Conservation (phyloP, 2,797 vertebrate genomes). For the Falco cherrug region DNA sequence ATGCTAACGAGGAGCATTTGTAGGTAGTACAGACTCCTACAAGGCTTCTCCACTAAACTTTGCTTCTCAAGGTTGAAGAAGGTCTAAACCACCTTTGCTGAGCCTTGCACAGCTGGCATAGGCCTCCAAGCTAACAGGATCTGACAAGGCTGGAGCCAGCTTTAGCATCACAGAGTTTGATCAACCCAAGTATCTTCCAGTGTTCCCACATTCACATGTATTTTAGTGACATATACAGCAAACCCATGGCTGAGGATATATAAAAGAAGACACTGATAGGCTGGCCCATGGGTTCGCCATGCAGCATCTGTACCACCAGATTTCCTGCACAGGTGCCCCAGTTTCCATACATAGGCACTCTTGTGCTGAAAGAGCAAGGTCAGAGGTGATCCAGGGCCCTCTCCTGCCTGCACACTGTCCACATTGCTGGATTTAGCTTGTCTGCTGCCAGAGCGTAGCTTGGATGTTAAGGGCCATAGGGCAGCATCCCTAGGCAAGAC, state of each 20-base stretch:
- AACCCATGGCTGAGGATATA: neutral
- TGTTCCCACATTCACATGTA: neutral
- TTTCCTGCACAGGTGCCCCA: neutral
- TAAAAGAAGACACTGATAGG: neutral
- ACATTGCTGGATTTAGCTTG: neutral
- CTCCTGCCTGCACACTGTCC: neutral
- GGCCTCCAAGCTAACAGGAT: neutral
- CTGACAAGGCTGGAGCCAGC: neutral
- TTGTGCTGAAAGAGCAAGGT: neutral
- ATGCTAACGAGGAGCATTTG: neutral
- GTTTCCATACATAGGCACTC: neutral
- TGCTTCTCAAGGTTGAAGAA: neutral
- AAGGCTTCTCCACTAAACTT: neutral
- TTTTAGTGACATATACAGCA: neutral
- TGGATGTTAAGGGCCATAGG: neutral
- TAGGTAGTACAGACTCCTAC: neutral
- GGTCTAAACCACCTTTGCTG: neutral
- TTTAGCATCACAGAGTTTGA: neutral
- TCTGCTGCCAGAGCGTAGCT: neutral
- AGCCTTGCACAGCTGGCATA: neutral
- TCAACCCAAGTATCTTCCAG: neutral
- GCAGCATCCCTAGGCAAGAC: neutral
- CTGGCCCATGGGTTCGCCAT: neutral
- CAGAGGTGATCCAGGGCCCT: neutral
- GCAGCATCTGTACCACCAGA: neutral